Evolutionary conservation across 2,113 vertebrate genomes (phyloP), one percentile per base, ranked within the genome.

Genomic region (Rhinolophus ferrumequinum): DNA sequence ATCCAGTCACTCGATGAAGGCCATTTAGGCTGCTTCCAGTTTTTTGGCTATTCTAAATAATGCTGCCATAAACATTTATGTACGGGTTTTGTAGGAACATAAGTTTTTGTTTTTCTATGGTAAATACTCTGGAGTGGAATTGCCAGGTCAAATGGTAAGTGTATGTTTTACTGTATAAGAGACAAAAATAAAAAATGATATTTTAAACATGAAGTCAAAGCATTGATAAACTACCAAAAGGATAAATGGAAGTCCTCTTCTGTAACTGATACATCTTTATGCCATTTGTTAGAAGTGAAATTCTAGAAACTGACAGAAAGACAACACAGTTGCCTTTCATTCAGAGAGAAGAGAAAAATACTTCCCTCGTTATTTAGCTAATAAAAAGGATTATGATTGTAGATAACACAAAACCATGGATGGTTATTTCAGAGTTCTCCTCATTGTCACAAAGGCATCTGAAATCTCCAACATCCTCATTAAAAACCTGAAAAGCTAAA

Each of bases 151-250:
- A 19, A 72, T 56, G 30, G 2, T 91, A 72, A 90, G 21, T 35
- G 2, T 81, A 73, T 80, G 7, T 85, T 79, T 93, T 69, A 72
- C 28, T 82, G 9, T 81, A 14, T 22, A 81, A 38, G n/a, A 85
- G 26, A 76, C 1, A 87, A 0, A 60, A 56, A 44, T 44, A 44
- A 44, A 44, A 33, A 12, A 22, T 72, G 38, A 26, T 93, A 90
- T 70, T 89, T 91, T 83, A 93, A 97, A 82, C 6, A 83, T 89
- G 75, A 95, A 93, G 52, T 60, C 10, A 93, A 90, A 90, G 15
- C 14, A 75, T 21, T 47, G 35, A 80, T 88, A 60, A 56, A 90
- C 60, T 38, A 50, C 0, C 8, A 33, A 93, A 93, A 86, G 52
- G 22, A 70, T 15, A 93, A 93, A 72, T 4, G 62, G 33, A 97